These are phyloP conservation scores for Sarcophaga variegata DNA, from an alignment of 2,888 invertebrate species.

Conservation along the genomic window DNA sequence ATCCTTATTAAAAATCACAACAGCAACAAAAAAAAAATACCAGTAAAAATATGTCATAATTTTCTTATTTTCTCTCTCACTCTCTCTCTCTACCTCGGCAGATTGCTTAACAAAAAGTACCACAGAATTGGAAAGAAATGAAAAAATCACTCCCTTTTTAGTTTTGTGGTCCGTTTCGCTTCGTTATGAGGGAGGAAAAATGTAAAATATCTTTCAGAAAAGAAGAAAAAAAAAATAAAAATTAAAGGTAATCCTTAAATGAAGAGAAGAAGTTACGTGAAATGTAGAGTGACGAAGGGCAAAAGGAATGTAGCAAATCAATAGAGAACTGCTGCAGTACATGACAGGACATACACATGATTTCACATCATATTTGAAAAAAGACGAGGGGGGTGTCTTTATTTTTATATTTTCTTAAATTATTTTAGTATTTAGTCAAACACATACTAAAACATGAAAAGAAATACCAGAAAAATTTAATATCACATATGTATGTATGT, in stretches of 20 bases:
- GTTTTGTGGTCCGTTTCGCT: neutral
- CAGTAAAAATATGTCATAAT: slow-evolving; percentile 63
- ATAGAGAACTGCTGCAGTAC: neutral
- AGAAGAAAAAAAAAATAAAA: neutral
- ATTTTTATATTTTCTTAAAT: slow-evolving; percentile 39
- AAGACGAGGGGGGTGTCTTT: slow-evolving; percentile 57
- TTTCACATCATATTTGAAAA: slow-evolving; percentile 26
- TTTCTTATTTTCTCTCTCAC: slow-evolving; percentile 39
- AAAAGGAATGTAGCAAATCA: neutral
- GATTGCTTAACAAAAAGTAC: neutral
- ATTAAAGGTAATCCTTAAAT: slow-evolving; percentile 15
- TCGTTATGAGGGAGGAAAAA: neutral
- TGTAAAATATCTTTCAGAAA: slow-evolving; percentile 31
- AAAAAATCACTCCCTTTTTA: slow-evolving; percentile 59
- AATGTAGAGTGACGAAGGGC: neutral
- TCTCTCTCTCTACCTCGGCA: neutral
- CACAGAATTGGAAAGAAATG: neutral
- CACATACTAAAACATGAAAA: neutral
- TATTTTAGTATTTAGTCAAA: slow-evolving; percentile 50
- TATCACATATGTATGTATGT: neutral
- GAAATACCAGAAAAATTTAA: neutral
- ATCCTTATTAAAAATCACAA: slow-evolving; percentile 64
- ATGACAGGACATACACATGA: neutral
- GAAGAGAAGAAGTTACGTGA: neutral
- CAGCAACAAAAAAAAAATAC: neutral